Percentiles rank a stretch among this genome's conserved stretches.
Evolutionary conservation across 2,797 vertebrate genomes (phyloP).

Genomic region (Spondyliosoma cantharus): DNA sequence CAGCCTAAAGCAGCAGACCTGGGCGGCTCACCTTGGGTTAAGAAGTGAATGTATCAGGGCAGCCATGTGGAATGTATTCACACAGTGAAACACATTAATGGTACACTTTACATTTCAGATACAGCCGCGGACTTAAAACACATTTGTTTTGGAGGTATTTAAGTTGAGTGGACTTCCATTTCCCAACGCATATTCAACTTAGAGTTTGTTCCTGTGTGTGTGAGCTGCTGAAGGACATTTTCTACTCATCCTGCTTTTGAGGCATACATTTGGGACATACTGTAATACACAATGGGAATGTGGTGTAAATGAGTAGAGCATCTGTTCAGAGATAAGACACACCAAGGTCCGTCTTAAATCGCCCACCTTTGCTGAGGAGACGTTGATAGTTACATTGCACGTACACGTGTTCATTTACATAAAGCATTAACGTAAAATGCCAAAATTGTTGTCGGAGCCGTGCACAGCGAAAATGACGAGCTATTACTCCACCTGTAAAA

Average conservation of each 20-base stretch:
- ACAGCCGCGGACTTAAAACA: background rate
- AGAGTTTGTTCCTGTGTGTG: background rate
- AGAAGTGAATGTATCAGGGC: constrained; percentile 10
- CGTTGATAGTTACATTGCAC: constrained; percentile 18
- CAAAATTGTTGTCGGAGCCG: background rate
- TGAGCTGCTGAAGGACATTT: constrained; percentile 32
- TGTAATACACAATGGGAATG: background rate
- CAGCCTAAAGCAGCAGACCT: background rate
- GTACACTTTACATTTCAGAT: constrained; percentile 1
- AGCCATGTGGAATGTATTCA: constrained; percentile 12
- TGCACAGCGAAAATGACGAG: constrained; percentile 14
- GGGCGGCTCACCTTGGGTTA: constrained; percentile 13
- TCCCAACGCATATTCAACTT: background rate
- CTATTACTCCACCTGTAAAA: constrained; percentile 15
- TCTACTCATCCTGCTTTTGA: background rate
- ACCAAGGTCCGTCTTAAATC: constrained; percentile 38
- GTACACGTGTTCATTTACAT: constrained; percentile 41
- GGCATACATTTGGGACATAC: background rate
- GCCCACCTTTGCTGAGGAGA: constrained; percentile 21
- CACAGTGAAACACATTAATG: background rate
- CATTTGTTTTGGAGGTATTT: background rate
- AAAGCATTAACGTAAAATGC: constrained; percentile 29
- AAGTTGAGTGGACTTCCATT: background rate
- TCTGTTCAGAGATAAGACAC: constrained; percentile 22
- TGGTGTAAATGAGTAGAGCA: constrained; percentile 19